Conservation (phyloP, 2,888 invertebrate genomes). For the Scelioninae gen. 2 region DNA sequence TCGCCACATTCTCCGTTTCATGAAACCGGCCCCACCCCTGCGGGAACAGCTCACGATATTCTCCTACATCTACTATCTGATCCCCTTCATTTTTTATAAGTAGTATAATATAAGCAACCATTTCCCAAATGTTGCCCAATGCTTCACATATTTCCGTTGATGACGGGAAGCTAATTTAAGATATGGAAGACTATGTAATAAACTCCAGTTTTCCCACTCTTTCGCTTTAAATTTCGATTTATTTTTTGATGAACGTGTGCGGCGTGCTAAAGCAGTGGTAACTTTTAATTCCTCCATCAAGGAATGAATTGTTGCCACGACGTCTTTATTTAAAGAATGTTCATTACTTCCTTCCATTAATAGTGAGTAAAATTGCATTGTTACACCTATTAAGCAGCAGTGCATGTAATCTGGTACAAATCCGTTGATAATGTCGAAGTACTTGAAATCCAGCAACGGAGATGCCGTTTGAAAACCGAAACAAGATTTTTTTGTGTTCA, state of each 20-base stretch:
- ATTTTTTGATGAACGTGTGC: constrained; percentile 1
- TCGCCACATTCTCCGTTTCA: no score
- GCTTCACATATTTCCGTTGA: neutral
- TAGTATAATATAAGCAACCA: neutral
- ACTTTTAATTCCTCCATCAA: neutral
- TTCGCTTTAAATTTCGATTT: constrained; percentile 13
- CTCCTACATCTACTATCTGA: no score
- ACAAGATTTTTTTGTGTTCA: neutral
- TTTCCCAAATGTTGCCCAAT: constrained; percentile 10
- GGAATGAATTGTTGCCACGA: neutral
- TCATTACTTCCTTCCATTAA: neutral
- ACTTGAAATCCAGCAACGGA: neutral
- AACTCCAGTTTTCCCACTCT: constrained; percentile 10
- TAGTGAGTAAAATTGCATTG: neutral
- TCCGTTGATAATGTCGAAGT: constrained; percentile 3
- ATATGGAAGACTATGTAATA: constrained; percentile 11
- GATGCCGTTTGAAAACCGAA: constrained; percentile 12
- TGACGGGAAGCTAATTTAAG: neutral
- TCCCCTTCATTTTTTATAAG: no score
- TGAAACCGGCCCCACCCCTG: no score
- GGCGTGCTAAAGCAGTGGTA: neutral
- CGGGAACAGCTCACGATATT: no score
- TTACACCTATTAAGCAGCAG: constrained; percentile 1
- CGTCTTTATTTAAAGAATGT: no score
- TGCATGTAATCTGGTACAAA: constrained; percentile 21